Percentiles rank a stretch among this genome's conserved stretches.
Conservation (phyloP, 2,113 vertebrate genomes). For the Eira barbara region DNA sequence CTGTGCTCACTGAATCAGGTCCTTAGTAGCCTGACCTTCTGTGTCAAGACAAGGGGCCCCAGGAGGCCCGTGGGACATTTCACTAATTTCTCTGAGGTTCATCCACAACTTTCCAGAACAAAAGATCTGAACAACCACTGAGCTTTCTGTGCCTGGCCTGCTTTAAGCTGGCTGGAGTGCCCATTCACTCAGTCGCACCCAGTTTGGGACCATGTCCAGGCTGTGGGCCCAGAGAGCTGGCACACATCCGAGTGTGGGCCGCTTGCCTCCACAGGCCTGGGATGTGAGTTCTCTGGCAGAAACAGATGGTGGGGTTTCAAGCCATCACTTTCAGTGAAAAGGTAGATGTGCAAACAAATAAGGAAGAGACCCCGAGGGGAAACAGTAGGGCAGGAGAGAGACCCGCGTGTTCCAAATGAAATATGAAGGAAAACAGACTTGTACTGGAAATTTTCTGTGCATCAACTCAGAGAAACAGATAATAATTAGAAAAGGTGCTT, state of each 20-base stretch:
- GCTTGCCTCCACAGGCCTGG: rapidly evolving
- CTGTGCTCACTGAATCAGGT: not conserved
- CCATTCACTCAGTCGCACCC: too few relatives aligned
- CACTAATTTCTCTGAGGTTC: not conserved
- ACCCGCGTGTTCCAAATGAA: not conserved
- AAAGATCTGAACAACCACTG: not conserved
- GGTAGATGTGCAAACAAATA: not conserved
- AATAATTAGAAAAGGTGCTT: rapidly evolving
- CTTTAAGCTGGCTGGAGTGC: not conserved
- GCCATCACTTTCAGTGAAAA: not conserved
- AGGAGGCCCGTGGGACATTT: not conserved
- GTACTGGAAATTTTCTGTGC: not conserved
- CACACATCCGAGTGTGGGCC: rapidly evolving
- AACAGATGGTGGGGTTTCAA: not conserved
- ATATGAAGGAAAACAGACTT: not conserved
- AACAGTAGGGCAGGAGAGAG: not conserved
- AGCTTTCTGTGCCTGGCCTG: not conserved
- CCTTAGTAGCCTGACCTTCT: not conserved
- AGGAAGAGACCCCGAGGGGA: not conserved
- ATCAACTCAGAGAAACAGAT: not conserved
- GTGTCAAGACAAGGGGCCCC: not conserved
- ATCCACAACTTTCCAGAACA: not conserved
- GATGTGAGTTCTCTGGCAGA: not conserved
- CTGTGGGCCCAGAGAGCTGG: not conserved
- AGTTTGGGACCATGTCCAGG: not conserved